Percentiles rank a stretch among this genome's conserved stretches.
Evolutionary conservation across 2,888 invertebrate species (phyloP).

Genomic region (Monoplex corrugatus): DNA sequence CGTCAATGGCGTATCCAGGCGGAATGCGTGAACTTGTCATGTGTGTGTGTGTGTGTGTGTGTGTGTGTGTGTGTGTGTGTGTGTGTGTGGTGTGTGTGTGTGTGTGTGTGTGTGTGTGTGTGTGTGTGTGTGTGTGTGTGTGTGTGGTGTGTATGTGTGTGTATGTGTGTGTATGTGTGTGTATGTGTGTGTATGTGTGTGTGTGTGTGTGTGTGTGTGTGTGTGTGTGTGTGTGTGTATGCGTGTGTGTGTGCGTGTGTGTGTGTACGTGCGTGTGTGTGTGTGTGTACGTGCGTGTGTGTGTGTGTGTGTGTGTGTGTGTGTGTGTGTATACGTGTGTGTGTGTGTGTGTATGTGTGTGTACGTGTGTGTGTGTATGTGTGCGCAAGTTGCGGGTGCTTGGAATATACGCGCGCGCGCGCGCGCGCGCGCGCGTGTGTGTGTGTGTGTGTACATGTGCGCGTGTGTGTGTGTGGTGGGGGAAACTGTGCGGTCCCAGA

Average conservation of each 20-base stretch:
- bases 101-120: neutral
- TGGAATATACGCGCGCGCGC: neutral
- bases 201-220: no score
- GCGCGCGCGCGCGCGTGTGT: neutral
- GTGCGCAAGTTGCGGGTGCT: neutral
- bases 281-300: neutral
- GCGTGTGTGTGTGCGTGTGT: neutral
- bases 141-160: neutral
- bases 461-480: no score
- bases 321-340: neutral
- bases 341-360: conserved; percentile 25
- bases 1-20: no score
- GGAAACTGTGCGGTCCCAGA: no score
- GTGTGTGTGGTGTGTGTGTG: neutral
- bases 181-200: neutral
- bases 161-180: neutral
- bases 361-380: conserved; percentile 14
- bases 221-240: neutral
- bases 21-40: no score
- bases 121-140: neutral
- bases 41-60: conserved; percentile 32
- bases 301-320: neutral
- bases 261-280: neutral
- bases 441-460: neutral
- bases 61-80: conserved; percentile 27